Percentiles rank a stretch among this genome's conserved stretches.
phyloP scores from a whole-genome alignment of 2,113 vertebrate genomes.

The Apus apus region DNA sequence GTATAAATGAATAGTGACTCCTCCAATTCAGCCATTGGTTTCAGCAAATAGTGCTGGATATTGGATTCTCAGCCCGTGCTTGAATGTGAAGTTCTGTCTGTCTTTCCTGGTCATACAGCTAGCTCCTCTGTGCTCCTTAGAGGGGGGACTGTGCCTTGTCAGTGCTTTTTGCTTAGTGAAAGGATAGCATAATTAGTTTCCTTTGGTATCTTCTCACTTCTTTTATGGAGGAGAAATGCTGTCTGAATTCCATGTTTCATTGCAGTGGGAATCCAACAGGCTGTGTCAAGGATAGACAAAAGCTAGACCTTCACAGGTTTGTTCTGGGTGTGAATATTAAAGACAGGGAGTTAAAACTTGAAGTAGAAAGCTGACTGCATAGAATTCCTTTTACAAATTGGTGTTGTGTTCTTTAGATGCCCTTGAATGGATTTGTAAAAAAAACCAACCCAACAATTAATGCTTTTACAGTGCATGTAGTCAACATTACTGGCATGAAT shows the following conservation, averaged over 20 bases:
- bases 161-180: neutral
- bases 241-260: neutral
- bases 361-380: neutral
- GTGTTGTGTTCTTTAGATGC: neutral
- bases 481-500: neutral
- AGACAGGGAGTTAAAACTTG: neutral
- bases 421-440: neutral
- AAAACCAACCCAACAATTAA: neutral
- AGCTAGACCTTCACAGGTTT: neutral
- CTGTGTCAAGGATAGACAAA: neutral
- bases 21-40: neutral
- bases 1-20: neutral
- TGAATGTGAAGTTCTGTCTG: neutral
- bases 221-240: neutral
- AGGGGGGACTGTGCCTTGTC: neutral
- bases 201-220: neutral
- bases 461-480: neutral
- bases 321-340: neutral
- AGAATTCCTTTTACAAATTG: neutral
- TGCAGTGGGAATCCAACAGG: neutral
- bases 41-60: neutral
- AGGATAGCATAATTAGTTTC: neutral
- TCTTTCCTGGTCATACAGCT: neutral
- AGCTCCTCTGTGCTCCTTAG: neutral
- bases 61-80: neutral